A percentile compares a stretch with the other conserved stretches of the same genome.
Conservation (phyloP, 2,113 vertebrate species). For the Hippotragus niger region DNA sequence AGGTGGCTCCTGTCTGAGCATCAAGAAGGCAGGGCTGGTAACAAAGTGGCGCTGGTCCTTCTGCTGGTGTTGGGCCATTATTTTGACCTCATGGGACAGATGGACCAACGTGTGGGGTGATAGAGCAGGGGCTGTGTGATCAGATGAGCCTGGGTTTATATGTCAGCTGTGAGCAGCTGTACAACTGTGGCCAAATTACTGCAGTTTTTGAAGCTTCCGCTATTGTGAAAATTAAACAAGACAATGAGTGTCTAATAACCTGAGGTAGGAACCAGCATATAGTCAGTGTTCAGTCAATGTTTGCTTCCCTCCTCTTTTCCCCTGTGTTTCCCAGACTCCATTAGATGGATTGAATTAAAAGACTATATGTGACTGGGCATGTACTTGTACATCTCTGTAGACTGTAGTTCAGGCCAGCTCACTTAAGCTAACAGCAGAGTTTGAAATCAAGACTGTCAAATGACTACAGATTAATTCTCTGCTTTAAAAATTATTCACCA, state of each 20-base stretch:
- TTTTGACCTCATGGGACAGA: neutral
- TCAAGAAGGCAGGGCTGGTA: neutral
- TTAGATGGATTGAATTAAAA: neutral
- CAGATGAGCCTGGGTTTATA: neutral
- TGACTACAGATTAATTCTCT: neutral
- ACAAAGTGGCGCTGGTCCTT: fast-evolving
- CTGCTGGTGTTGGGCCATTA: neutral
- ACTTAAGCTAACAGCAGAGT: neutral
- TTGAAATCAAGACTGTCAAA: slow-evolving; percentile 12
- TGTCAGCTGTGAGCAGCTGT: neutral
- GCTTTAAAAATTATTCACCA: slow-evolving; percentile 7
- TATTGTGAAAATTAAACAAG: neutral
- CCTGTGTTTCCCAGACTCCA: neutral
- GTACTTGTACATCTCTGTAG: neutral
- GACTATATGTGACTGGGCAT: neutral
- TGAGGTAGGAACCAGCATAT: neutral
- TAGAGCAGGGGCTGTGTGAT: neutral
- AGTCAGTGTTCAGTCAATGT: neutral
- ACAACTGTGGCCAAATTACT: neutral
- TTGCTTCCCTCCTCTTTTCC: no score
- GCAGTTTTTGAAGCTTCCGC: neutral
- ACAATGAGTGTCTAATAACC: neutral
- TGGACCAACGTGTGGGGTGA: neutral
- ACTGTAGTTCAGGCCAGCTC: neutral
- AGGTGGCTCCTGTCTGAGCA: neutral